A percentile compares a stretch with the other conserved stretches of the same genome.
Evolutionary conservation across 1,140 invertebrate species (phyloP).

Genomic region (Asbolus verrucosus): DNA sequence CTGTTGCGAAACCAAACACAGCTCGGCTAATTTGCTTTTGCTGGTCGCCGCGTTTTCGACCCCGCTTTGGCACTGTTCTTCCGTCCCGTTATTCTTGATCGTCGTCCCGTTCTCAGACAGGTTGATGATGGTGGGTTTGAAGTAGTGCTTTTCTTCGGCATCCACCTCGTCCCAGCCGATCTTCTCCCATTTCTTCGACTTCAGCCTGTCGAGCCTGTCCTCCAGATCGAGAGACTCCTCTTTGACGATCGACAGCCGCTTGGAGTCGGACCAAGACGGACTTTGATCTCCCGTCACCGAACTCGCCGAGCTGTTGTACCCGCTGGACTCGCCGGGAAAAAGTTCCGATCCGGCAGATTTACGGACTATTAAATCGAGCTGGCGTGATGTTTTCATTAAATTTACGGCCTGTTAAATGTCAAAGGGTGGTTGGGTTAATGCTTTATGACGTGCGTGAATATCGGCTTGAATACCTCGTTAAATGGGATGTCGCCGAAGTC

Average conservation of each 20-base stretch:
- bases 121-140: slow-evolving; percentile 74
- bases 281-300: slow-evolving; percentile 80
- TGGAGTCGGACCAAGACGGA: slow-evolving; percentile 72
- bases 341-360: slow-evolving; percentile 81
- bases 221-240: slow-evolving; percentile 71
- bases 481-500: slow-evolving; percentile 82
- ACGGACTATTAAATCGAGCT: slow-evolving; percentile 78
- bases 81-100: slow-evolving; percentile 70
- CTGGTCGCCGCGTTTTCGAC: slow-evolving; percentile 20
- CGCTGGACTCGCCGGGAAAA: slow-evolving; percentile 82
- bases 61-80: slow-evolving; percentile 55
- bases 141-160: slow-evolving; percentile 67
- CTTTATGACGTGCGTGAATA: slow-evolving; percentile 8
- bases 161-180: slow-evolving; percentile 68
- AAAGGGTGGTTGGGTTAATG: slow-evolving; percentile 18
- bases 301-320: slow-evolving; percentile 84
- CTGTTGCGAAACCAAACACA: slow-evolving; percentile 57
- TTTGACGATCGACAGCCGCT: slow-evolving; percentile 76
- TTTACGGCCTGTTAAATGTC: slow-evolving; percentile 73
- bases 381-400: slow-evolving; percentile 80
- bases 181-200: slow-evolving; percentile 58
- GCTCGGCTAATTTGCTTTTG: slow-evolving; percentile 55
- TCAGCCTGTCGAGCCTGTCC: slow-evolving; percentile 64
- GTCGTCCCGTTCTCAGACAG: slow-evolving; percentile 75
- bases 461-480: slow-evolving; percentile 74